Evolutionary conservation across 1,140 invertebrate species (phyloP).

Genomic region (Rhagoletis zephyria): DNA sequence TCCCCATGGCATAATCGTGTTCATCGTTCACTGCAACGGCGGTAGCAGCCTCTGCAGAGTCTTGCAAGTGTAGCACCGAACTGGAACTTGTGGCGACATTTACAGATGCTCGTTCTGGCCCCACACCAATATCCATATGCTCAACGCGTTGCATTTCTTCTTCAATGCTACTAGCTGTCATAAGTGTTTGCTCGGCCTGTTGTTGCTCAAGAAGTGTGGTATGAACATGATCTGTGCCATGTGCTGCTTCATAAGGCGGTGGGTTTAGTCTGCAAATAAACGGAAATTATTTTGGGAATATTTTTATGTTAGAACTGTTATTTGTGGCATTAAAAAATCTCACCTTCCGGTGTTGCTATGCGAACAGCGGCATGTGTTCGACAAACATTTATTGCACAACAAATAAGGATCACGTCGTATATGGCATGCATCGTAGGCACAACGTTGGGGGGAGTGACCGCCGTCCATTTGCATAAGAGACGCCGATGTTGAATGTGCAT

Average conservation of each 20-base stretch:
- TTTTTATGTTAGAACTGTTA: background rate
- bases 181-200: background rate
- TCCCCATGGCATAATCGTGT: conserved; percentile 7
- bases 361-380: conserved; percentile 20
- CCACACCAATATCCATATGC: conserved; percentile 17
- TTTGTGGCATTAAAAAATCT: background rate
- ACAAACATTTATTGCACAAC: conserved; percentile 28
- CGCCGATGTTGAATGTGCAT: background rate
- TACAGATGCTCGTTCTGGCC: background rate
- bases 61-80: background rate
- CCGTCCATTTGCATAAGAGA: conserved; percentile 19
- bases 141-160: background rate
- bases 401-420: conserved; percentile 21
- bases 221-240: background rate
- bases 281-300: background rate
- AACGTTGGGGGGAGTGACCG: background rate
- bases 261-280: background rate
- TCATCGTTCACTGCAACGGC: background rate
- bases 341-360: background rate
- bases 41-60: background rate
- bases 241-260: background rate
- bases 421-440: conserved; percentile 3
- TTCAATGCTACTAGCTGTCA: background rate
- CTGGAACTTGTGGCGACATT: conserved; percentile 13
- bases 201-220: background rate